Base-by-base conservation (phyloP, 2,888 invertebrate species). In the Cheilosia vernalis region DNA sequence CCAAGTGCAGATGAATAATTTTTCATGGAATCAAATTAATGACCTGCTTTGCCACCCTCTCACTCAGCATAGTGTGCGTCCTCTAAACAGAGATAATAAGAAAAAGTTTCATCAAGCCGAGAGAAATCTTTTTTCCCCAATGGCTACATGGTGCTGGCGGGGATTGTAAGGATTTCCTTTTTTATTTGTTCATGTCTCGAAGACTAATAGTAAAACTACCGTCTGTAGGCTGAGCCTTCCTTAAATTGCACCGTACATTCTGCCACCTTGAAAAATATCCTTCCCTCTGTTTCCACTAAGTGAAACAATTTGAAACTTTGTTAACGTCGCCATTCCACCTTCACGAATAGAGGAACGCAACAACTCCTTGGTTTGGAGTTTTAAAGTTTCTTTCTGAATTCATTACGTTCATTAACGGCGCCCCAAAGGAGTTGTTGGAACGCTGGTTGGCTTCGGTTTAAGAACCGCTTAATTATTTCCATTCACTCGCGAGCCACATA, bases 241-340 rank as follows among this genome's bases (percentile, higher is more conserved):
- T 37, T 13, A 4, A 37, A 13, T 37, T 13, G 10, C 37, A 37
- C 27, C 21, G 19, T 3, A 44, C 58, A 19, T 61, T 24, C 47
- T 60, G 24, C 51, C 24, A 69, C 53, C 56, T 4, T 15, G 19
- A 21, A 70, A 58, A 64, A 51, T n/a, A 55, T 77, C 72, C 47
- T 61, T 53, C 42, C 77, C 61, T 44, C 27, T 42, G 66, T 83
- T 78, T 73, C 73, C 72, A 83, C 73, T 83, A 78, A 78, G 72
- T 83, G 78, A 78, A 83, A 73, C 78, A 83, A 73, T 78, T 78
- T 63, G 19, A 83, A 83, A 83, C 72, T 83, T 83, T 83, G 51
- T 78, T 83, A 83, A 72, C 51, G 72, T 33, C 60, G 30, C 70
- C 64, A 24, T 9, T 13, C 15, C 21, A 4, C 30, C 2, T 9